Conservation (phyloP, 2,113 vertebrate species). For the Pituophis catenifer region DNA sequence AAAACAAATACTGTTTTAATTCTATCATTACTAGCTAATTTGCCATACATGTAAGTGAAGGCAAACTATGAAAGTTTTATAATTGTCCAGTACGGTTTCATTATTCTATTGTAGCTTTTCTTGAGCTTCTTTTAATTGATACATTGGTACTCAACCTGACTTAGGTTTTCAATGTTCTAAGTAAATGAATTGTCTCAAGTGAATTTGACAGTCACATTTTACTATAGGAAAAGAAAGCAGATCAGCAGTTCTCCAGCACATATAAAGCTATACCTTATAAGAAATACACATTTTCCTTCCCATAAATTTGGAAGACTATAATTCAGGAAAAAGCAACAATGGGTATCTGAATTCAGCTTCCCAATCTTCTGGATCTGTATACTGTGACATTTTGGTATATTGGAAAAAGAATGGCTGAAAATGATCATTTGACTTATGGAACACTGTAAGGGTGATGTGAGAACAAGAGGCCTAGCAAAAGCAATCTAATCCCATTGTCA, state of each 20-base stretch:
- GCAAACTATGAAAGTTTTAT: not conserved
- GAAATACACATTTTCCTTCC: not conserved
- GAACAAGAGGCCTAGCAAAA: not conserved
- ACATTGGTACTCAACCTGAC: not conserved
- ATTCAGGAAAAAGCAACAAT: not conserved
- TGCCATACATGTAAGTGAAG: not conserved
- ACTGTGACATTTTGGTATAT: not conserved
- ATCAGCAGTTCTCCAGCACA: not conserved
- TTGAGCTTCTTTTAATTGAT: not conserved
- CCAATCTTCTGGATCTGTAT: not conserved
- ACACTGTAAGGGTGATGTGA: not conserved
- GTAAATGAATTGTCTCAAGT: not conserved
- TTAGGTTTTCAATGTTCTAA: not conserved
- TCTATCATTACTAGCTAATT: not conserved
- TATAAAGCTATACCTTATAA: not conserved
- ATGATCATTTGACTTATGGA: not conserved
- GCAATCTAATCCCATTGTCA: not conserved
- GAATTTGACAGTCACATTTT: not conserved
- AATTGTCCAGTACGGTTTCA: not conserved
- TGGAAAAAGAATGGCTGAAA: not conserved
- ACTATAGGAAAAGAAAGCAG: not conserved
- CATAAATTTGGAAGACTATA: not conserved
- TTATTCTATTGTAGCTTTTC: not conserved
- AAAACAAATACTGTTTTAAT: not conserved
- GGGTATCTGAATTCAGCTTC: not conserved